Base-by-base conservation (phyloP, 2,797 vertebrate genomes). In the Uromys caudimaculatus region DNA sequence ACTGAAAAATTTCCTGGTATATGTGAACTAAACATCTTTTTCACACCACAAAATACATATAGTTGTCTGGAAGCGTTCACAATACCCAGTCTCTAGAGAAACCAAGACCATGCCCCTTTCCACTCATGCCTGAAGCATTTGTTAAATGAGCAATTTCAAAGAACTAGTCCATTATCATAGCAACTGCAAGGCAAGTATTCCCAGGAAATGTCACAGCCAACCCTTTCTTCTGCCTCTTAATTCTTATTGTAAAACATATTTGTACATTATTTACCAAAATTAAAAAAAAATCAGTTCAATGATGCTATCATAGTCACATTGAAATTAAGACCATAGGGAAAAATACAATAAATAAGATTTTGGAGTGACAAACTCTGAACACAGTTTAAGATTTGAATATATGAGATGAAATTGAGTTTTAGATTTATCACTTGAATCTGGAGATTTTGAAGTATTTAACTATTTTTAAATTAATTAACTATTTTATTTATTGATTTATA, bases 1-100 rank as follows among this genome's bases (percentile, higher is more conserved):
- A n/a, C 32, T 9, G 3, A 64, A 85, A n/a, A 12, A 19, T 14
- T 76, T 1, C 8, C 11, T 89, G 52, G 5, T 73, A 24, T 4
- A 54, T 11, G 2, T 47, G 4, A 73, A 60, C 13, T 44, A 81
- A 76, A 79, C 0, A 17, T 75, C 3, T 67, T 56, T 47, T 76
- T 16, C 69, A 23, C 1, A 58, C 1, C 38, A 56, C 4, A 14
- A 71, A 23, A 9, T 95, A 91, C 67, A 71, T 95, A 82, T 41
- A 89, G 44, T 10, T 13, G 56, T 50, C 77, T 78, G 4, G 52
- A 50, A 24, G 67, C 75, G 14, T 13, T 73, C 58, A 58, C 23
- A 47, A n/a, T 38, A 0, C 4, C 9, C 0, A 60, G 2, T 0
- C 29, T 77, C 2, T 2, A 35, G 29, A 85, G 60, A 7, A 6